phyloP scores from a whole-genome alignment of 1,140 invertebrate genomes.

The Bicyclus anynana region DNA sequence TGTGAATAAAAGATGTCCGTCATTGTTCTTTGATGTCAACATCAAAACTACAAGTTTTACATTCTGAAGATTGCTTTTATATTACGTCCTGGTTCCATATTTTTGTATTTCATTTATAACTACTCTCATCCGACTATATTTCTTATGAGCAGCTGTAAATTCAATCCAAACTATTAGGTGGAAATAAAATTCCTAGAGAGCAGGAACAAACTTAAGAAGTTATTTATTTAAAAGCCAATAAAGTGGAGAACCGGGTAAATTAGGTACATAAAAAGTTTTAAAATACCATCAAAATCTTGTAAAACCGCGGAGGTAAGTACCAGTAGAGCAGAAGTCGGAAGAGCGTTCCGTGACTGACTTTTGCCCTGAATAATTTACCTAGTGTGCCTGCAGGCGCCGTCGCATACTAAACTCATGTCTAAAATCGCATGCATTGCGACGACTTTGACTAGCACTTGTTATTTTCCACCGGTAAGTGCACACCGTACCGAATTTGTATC shows the following conservation, averaged over 20 bases:
- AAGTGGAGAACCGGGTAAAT: too few relatives aligned
- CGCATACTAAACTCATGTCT: conserved; percentile 37
- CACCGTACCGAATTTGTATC: conserved; percentile 37
- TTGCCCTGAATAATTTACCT: conserved; percentile 65
- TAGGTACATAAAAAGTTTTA: not conserved
- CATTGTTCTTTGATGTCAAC: conserved; percentile 26
- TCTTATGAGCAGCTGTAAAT: too few relatives aligned
- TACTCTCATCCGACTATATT: too few relatives aligned
- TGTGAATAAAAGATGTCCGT: conserved; percentile 29
- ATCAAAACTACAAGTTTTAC: conserved; percentile 15
- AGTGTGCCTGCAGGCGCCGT: conserved; percentile 42
- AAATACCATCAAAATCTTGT: conserved; percentile 6
- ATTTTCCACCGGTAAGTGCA: conserved; percentile 34
- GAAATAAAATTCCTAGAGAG: too few relatives aligned
- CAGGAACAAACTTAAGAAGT: too few relatives aligned
- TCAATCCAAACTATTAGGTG: too few relatives aligned
- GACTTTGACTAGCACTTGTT: conserved; percentile 40
- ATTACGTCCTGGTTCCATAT: not conserved
- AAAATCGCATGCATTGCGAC: conserved; percentile 40
- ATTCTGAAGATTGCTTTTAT: too few relatives aligned
- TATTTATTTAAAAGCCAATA: too few relatives aligned
- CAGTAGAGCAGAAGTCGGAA: conserved; percentile 36
- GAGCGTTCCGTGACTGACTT: conserved; percentile 63
- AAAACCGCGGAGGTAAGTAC: conserved; percentile 24
- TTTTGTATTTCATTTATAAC: too few relatives aligned